phyloP scores from a whole-genome alignment of 1,140 invertebrate genomes.

The Ceratitis capitata region DNA sequence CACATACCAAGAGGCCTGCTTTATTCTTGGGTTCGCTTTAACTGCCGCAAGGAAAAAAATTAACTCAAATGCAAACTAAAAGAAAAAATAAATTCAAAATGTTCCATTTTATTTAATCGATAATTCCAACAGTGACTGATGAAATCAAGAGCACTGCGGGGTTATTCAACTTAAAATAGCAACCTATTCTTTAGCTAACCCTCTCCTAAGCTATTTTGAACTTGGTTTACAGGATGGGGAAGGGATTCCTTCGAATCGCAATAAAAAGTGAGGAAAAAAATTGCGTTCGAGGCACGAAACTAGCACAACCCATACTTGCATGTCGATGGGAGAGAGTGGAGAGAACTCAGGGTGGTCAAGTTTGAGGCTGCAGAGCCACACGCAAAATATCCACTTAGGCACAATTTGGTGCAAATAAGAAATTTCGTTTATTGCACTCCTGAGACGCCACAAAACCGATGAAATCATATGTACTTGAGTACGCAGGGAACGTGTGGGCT shows the following conservation, averaged over 20 bases:
- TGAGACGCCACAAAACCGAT: conserved; percentile 47
- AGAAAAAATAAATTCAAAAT: not conserved
- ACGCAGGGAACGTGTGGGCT: not conserved
- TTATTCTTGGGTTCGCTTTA: not conserved
- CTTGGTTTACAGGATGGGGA: not conserved
- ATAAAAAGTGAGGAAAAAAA: not conserved
- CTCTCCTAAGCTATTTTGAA: not conserved
- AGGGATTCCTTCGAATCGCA: not conserved
- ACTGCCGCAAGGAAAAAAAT: not conserved
- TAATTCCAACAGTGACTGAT: not conserved
- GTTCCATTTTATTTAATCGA: conserved; percentile 42
- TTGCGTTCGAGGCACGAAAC: not conserved
- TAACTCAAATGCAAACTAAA: not conserved
- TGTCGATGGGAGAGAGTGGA: not conserved
- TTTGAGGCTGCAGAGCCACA: not conserved
- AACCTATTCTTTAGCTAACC: not conserved
- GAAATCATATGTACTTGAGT: not conserved
- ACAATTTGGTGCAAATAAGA: conserved; percentile 56
- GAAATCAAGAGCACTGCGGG: not conserved
- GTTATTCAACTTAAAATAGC: not conserved
- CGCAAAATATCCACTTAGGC: conserved; percentile 53
- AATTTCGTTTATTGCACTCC: conserved; percentile 57
- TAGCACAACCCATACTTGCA: not conserved
- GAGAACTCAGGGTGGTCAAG: not conserved
- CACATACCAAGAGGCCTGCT: not conserved